A percentile compares a stretch with the other conserved stretches of the same genome.
phyloP scores from a whole-genome alignment of 1,140 invertebrate species.

The Tetramorium parvispinum region DNA sequence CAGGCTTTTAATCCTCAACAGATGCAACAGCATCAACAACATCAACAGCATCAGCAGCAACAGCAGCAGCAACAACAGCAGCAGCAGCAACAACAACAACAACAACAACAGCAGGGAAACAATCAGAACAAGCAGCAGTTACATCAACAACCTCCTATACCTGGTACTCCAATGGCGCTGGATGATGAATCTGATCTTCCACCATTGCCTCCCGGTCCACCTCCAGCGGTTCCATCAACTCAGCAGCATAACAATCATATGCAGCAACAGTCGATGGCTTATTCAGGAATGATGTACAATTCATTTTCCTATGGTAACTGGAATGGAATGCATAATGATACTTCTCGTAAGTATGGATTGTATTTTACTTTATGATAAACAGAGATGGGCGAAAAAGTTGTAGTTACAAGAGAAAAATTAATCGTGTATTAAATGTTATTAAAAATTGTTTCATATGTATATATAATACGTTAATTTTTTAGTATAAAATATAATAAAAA shows the following conservation, averaged over 20 bases:
- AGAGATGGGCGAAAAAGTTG: background rate
- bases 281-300: constrained; percentile 80
- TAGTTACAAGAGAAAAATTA: background rate
- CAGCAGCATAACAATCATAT: constrained; percentile 83
- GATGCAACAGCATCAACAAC: constrained; percentile 76
- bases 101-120: constrained; percentile 76
- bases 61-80: constrained; percentile 75
- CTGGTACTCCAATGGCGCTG: constrained; percentile 81
- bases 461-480: background rate
- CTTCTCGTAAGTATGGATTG: constrained; percentile 76
- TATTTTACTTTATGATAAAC: background rate
- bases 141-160: constrained; percentile 79
- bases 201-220: constrained; percentile 84
- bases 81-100: constrained; percentile 72
- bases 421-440: background rate
- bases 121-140: constrained; percentile 77
- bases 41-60: constrained; percentile 73
- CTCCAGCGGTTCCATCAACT: constrained; percentile 84
- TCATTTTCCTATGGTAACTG: constrained; percentile 79
- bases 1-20: constrained; percentile 81
- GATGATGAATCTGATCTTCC: constrained; percentile 84
- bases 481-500: background rate
- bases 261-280: constrained; percentile 78
- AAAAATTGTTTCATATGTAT: background rate
- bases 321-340: constrained; percentile 80